Base-by-base conservation (phyloP, 2,113 vertebrate genomes). In the Lycaon pictus region DNA sequence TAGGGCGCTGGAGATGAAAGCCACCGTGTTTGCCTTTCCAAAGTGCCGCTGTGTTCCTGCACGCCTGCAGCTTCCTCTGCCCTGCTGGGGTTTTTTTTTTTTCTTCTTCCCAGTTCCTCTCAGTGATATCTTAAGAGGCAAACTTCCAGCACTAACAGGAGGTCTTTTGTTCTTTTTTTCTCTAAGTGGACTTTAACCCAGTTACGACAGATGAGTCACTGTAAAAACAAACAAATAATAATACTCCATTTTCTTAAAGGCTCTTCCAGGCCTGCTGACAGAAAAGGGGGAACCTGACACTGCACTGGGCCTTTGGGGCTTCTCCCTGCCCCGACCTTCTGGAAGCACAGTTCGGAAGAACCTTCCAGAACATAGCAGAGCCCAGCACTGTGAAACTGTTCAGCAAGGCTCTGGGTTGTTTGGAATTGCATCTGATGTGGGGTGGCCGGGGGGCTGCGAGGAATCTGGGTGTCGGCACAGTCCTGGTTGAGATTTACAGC, bases 161-260 rank as follows among this genome's bases (percentile, higher is more conserved):
- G 98, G 98, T 96, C 98, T 99, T 99, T 99, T 99, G 99, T 99
- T 99, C 98, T 99, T 89, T 93, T 98, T 5, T 91, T 98, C 98
- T 99, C 98, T 98, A 98, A 98, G 98, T 98, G 98, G 99, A 99
- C 98, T 99, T 99, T 99, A 99, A 99, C 98, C 98, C 98, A 99
- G 98, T 99, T 99, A 98, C 98, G 98, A 98, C 98, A 98, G 98
- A 98, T 98, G 98, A 99, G 98, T 99, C 98, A 99, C 98, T 98
- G 98, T 97, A 98, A 98, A 99, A 99, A 99, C 98, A 99, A 99
- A 98, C 98, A 98, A 98, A 98, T 93, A 98, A 99, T 98, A 98
- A 99, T 98, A 98, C 98, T 97, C 95, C 98, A 85, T 98, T 98
- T 98, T 98, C 96, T 98, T 96, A 96, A 97, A 96, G 97, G 79